Evolutionary conservation across 2,113 vertebrate species (phyloP), one percentile per base, ranked within the genome.

Genomic region (Toxotes jaculatrix): DNA sequence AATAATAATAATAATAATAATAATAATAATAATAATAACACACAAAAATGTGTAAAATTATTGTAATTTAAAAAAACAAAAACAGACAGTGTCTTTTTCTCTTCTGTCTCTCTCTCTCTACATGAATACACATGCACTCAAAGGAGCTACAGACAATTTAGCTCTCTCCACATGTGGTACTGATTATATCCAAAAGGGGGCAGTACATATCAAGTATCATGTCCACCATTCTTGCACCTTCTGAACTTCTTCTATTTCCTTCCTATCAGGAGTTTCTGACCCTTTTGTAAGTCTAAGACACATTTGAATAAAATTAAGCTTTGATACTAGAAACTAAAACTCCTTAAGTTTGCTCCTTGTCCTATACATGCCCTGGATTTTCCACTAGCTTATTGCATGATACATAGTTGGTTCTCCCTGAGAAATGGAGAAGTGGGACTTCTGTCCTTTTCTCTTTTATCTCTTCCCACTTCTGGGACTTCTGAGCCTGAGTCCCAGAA

Each of bases 121-220:
- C 27, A 27, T 1, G 1, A 56, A 56, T 12, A 27, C 55, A 14
- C 27, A 32, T 3, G 6, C 10, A 45, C 9, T n/a, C 42, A 31
- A 40, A 23, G 27, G 4, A 5, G 8, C 9, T 11, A 13, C 13
- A 55, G n/a, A 66, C 4, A 19, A 6, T 23, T 5, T 6, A 9
- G 14, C 2, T 74, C 38, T 51, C 2, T 34, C 16, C 31, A 23
- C 2, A 4, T 75, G 81, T n/a, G 80, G 21, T 78, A 59, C 56
- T 17, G 14, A 21, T 32, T 13, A 1, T 6, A 5, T 63, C 77
- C 91, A 90, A 62, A 72, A 68, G 91, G 53, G 61, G 89, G 80
- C 88, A 82, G 82, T 62, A 73, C 19, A 88, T 38, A 17, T 80
- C 69, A 86, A 79, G 17, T 49, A 65, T 80, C 16, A 4, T 23